Base-by-base conservation (phyloP, 2,888 invertebrate species). In the Stenotaenia linearis region DNA sequence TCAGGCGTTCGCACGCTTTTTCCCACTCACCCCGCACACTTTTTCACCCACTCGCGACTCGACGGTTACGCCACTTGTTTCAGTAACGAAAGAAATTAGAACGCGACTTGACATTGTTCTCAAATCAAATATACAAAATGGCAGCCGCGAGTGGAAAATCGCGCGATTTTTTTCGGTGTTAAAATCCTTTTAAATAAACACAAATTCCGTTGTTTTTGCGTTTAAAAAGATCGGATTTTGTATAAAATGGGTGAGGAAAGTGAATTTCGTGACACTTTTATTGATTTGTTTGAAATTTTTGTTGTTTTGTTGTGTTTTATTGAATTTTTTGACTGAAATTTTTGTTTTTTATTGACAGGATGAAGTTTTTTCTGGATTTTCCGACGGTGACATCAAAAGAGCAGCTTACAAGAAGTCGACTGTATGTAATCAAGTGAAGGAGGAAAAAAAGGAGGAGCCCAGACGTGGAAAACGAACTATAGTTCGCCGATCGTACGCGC, bases 311-410 rank as follows among this genome's bases (percentile, higher is more conserved):
- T n/a, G 7, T 75, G 3, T 18, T 28, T 77, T 5, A 37, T 21
- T 77, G 7, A 4, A 69, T 69, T 69, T 69, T 4, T 18, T 12
- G 15, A 15, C 5, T 40, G 1, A 45, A 1, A 3, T 10, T 9
- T 10, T 21, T 76, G 5, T 28, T 15, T 30, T 76, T 76, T 5
- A 76, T 9, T 77, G 0, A 21, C 56, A 80, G 80, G 80, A 80
- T 28, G 79, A 80, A 18, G 79, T 77, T 15, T 80, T 80, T 37
- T 56, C 74, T 12, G 80, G 80, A 10, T 80, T 80, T 18, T 75
- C 78, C 3, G 15, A 21, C 30, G 25, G 15, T 0, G 80, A 80
- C 23, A 77, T 80, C 37, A 77, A 50, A 25, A 37, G 32, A 61
- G 75, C 80, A 7, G n/a, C n/a, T n/a, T n/a, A n/a, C n/a, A n/a